phyloP scores from a whole-genome alignment of 2,797 vertebrate genomes.

The Anguilla marmorata region DNA sequence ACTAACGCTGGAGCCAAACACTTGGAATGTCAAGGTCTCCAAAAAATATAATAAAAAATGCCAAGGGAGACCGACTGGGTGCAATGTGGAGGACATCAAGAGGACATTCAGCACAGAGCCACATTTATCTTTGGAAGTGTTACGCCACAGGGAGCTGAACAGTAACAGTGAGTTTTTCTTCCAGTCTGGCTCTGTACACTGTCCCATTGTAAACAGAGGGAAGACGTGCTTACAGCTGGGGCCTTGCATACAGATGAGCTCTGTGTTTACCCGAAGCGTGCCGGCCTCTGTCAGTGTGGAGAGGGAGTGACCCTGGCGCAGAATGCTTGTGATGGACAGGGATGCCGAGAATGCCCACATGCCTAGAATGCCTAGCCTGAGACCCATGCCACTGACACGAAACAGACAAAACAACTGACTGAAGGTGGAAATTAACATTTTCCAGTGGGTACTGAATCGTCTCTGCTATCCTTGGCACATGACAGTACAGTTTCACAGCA shows the following conservation, averaged over 20 bases:
- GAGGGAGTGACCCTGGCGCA: neutral
- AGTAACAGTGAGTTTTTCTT: neutral
- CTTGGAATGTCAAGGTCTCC: neutral
- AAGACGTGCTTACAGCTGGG: neutral
- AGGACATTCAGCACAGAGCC: neutral
- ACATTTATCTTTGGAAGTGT: neutral
- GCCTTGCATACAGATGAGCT: neutral
- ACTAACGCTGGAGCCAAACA: neutral
- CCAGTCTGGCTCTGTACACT: neutral
- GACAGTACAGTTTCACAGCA: neutral
- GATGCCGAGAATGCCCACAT: neutral
- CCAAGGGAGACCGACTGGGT: neutral
- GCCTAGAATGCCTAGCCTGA: neutral
- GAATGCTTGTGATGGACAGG: neutral
- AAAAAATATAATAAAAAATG: neutral
- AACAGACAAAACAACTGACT: neutral
- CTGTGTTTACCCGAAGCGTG: neutral
- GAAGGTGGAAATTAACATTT: no score
- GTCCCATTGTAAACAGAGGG: neutral
- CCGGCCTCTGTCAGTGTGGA: neutral
- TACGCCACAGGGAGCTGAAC: neutral
- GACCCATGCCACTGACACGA: neutral
- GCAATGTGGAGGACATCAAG: neutral
- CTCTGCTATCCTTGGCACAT: neutral
- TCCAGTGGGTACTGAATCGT: neutral